Evolutionary conservation across 2,888 invertebrate genomes (phyloP).

Genomic region (Parascotia fuliginaria): DNA sequence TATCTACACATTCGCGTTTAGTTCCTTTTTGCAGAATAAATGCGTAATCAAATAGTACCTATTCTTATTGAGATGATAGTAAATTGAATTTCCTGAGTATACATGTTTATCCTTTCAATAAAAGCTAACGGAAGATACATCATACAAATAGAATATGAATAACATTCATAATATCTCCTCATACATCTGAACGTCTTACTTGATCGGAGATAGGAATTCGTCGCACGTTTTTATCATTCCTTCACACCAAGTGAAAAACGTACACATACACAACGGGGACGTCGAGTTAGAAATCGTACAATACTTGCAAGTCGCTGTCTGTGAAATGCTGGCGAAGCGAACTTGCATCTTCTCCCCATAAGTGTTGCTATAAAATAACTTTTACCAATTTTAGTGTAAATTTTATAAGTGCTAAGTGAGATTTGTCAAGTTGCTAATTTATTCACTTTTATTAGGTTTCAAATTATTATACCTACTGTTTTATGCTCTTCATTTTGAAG

Average conservation of each 20-base stretch:
- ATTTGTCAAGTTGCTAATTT: no score
- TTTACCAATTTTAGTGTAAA: constrained; percentile 15
- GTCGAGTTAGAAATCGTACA: constrained; percentile 54
- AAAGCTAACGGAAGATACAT: constrained; percentile 2
- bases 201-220: constrained; percentile 46
- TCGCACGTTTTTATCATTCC: constrained; percentile 62
- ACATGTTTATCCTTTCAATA: constrained; percentile 15
- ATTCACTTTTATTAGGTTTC: no score
- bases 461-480: no score
- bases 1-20: no score
- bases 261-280: constrained; percentile 51
- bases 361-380: constrained; percentile 27
- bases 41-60: not conserved
- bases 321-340: constrained; percentile 52
- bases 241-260: constrained; percentile 65
- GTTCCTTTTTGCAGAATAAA: no score
- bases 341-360: constrained; percentile 45
- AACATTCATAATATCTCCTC: constrained; percentile 26
- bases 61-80: not conserved
- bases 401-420: constrained; percentile 12
- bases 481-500: no score
- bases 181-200: constrained; percentile 22
- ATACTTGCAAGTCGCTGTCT: constrained; percentile 36
- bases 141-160: constrained; percentile 9
- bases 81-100: constrained; percentile 22